Evolutionary conservation across 2,797 vertebrate genomes (phyloP).

Genomic region (Calcarius lapponicus): DNA sequence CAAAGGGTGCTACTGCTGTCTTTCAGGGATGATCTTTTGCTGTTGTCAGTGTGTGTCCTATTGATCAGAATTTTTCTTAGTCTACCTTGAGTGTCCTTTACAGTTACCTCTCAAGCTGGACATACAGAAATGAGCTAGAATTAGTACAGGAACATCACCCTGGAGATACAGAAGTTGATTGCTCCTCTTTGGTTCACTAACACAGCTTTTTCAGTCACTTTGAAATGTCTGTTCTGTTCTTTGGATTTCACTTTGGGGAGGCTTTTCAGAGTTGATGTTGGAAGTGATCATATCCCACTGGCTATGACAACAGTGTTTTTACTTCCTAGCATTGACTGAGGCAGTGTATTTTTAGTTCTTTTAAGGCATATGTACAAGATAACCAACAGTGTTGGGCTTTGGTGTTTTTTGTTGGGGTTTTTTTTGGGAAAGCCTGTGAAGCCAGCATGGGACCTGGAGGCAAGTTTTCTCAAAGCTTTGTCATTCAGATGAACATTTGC

Average conservation of each 20-base stretch:
- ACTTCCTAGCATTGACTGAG: neutral
- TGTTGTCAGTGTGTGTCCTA: neutral
- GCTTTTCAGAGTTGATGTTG: neutral
- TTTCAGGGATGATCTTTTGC: neutral
- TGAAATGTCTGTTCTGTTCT: neutral
- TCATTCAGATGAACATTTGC: neutral
- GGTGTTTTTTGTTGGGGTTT: neutral
- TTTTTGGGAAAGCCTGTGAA: neutral
- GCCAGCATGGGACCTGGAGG: neutral
- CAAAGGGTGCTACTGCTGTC: neutral
- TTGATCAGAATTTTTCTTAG: neutral
- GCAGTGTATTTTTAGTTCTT: constrained; percentile 24
- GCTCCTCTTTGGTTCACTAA: neutral
- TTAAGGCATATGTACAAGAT: neutral
- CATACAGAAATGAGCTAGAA: neutral
- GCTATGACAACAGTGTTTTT: neutral
- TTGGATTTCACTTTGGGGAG: neutral
- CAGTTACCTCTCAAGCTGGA: neutral
- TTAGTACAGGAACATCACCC: neutral
- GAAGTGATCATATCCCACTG: neutral
- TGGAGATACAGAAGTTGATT: neutral
- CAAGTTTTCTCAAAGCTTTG: constrained; percentile 12
- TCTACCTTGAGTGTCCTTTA: neutral
- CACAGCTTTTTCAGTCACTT: neutral
- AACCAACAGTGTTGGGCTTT: neutral